Evolutionary conservation across 64 coral and sea anemone genomes (phyloP), one percentile per base, ranked within the genome.

Genomic region (Hydrozoanthus tunicans): DNA sequence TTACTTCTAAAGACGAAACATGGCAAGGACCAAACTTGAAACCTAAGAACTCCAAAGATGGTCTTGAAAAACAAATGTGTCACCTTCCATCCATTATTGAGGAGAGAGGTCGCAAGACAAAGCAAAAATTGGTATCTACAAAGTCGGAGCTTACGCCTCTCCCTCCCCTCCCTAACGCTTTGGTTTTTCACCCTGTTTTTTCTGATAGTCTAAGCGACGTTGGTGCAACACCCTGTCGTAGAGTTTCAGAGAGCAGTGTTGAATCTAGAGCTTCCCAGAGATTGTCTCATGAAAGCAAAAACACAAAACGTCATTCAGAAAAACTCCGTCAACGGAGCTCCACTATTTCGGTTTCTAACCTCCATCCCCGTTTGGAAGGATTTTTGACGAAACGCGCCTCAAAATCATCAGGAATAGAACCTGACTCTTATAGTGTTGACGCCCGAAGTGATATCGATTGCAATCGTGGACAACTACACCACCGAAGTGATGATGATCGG

Each of bases 61-160:
- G 23, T 32, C 67, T 58, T 25, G 84, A 88, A 0, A 88, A 75
- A 23, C 84, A 88, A 13, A 73, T 88, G 15, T 88, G 56, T 11
- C 56, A 88, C 14, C 69, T 88, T 6, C 84, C 84, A 56, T 88
- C 84, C 6, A 88, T 88, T 88, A 59, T 88, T 11, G 84, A 88
- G 23, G 84, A 88, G 55, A 74, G 53, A 73, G 55, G 52, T 15
- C 23, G 9, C 24, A 73, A 75, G 20, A 74, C 84, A 12, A 73
- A 70, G 74, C 69, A 75, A 55, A 62, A 58, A 73, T 5, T 62
- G 55, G 60, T 73, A 15, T 88, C 68, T 43, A 55, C 56, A 0
- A 88, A 73, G 26, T 74, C 68, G 15, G 56, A 74, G 14, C 84
- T 24, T 6, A 74, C 68, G 12, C 12, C 69, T 1, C 84, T 88